Evolutionary conservation across 2,888 invertebrate species (phyloP).

Genomic region (Strigamia transsilvanica): DNA sequence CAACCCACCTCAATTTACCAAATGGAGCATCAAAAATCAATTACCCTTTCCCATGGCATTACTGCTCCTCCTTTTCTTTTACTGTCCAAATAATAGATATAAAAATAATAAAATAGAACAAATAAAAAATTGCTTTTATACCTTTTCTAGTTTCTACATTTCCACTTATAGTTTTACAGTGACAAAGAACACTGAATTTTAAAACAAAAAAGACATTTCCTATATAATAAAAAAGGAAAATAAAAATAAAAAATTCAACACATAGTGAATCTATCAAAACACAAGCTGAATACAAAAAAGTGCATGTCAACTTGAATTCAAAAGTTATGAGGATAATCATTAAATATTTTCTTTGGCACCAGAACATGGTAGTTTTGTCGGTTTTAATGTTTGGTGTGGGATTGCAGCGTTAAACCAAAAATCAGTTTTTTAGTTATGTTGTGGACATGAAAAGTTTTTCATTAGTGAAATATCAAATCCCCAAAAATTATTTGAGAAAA

Average conservation of each 20-base stretch:
- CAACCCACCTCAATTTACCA: constrained; percentile 32
- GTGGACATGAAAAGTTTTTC: too few relatives aligned
- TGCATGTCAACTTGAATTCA: too few relatives aligned
- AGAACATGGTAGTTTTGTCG: too few relatives aligned
- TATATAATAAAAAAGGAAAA: background rate
- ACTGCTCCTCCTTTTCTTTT: constrained; percentile 33
- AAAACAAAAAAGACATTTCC: background rate
- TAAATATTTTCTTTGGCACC: background rate
- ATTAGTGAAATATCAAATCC: too few relatives aligned
- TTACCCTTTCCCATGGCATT: constrained; percentile 5
- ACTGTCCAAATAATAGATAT: constrained; percentile 11
- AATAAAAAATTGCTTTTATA: constrained; percentile 13
- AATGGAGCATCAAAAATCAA: constrained; percentile 49
- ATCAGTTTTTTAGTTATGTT: too few relatives aligned
- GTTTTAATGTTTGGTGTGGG: too few relatives aligned
- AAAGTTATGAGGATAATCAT: too few relatives aligned
- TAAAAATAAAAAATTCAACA: constrained; percentile 19
- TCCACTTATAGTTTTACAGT: constrained; percentile 29
- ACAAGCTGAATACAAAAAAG: background rate
- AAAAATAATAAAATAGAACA: background rate
- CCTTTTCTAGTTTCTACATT: constrained; percentile 41
- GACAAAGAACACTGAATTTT: constrained; percentile 8
- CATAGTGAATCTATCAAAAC: constrained; percentile 33
- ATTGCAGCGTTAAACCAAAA: too few relatives aligned
- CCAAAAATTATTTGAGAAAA: too few relatives aligned